Percentiles rank a stretch among this genome's conserved stretches.
phyloP scores from a whole-genome alignment of 2,888 invertebrate genomes.

The Drosophila subquinaria region DNA sequence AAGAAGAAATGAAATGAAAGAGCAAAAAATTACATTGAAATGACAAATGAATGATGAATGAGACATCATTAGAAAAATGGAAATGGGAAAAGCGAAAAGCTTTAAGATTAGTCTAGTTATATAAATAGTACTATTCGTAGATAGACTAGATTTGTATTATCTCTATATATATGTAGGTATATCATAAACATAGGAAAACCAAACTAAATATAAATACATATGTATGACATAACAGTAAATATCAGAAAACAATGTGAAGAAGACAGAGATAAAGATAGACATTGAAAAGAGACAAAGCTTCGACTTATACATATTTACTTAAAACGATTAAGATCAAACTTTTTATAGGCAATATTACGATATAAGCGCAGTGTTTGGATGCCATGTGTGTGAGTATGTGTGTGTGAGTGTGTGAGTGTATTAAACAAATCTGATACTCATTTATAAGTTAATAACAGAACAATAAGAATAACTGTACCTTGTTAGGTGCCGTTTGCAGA shows the following conservation, averaged over 20 bases:
- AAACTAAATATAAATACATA: constrained; percentile 25
- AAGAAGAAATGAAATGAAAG: not conserved
- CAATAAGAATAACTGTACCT: constrained; percentile 88
- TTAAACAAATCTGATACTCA: constrained; percentile 19
- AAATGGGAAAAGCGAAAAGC: constrained; percentile 34
- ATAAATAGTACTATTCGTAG: constrained; percentile 7
- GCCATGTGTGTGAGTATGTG: constrained; percentile 12
- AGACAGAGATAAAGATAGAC: constrained; percentile 25
- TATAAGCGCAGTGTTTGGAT: constrained; percentile 45
- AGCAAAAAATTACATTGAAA: constrained; percentile 34
- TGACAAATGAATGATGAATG: constrained; percentile 58
- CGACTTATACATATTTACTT: constrained; percentile 30
- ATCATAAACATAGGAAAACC: constrained; percentile 19
- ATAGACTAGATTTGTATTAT: constrained; percentile 13
- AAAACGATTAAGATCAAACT: constrained; percentile 25
- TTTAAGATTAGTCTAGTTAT: constrained; percentile 21
- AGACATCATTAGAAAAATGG: constrained; percentile 43
- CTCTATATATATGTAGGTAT: constrained; percentile 21
- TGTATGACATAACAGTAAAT: constrained; percentile 40
- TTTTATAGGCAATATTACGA: constrained; percentile 46
- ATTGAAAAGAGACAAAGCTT: constrained; percentile 49
- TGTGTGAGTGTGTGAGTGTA: constrained; percentile 14
- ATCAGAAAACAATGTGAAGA: constrained; percentile 20
- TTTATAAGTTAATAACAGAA: constrained; percentile 33
- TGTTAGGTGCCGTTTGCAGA: constrained; percentile 95